phyloP scores from a whole-genome alignment of 2,888 invertebrate genomes.

The Amblyjoppa fuscipennis region DNA sequence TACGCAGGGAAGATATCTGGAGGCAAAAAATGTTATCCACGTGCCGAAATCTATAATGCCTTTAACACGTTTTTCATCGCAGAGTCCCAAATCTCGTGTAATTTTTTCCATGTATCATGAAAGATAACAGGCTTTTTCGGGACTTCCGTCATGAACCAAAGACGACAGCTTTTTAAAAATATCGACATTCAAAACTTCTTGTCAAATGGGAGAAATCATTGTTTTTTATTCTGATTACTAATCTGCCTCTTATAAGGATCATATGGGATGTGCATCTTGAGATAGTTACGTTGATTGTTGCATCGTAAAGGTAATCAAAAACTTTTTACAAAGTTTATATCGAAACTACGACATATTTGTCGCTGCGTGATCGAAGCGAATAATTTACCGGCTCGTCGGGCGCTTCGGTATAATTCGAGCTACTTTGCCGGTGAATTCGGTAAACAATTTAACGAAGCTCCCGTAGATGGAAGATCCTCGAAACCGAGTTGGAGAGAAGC shows the following conservation, averaged over 20 bases:
- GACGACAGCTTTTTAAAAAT: background rate
- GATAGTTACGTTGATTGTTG: background rate
- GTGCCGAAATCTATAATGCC: too few relatives aligned
- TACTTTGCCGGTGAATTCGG: constrained; percentile 41
- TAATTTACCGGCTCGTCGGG: background rate
- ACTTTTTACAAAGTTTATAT: background rate
- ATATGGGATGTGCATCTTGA: background rate
- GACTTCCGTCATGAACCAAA: background rate
- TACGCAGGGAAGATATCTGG: background rate
- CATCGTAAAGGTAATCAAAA: background rate
- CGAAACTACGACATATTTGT: background rate
- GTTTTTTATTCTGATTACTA: background rate
- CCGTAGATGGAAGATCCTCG: constrained; percentile 4
- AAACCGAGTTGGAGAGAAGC: background rate
- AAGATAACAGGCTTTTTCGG: background rate
- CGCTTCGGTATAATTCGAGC: constrained; percentile 24
- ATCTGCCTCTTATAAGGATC: too few relatives aligned
- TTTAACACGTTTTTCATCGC: too few relatives aligned
- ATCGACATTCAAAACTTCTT: background rate
- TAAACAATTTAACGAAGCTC: constrained; percentile 42
- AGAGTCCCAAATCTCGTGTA: background rate
- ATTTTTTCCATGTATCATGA: background rate
- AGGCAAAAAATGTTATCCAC: too few relatives aligned
- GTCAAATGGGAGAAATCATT: background rate
- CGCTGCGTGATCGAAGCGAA: background rate